Base-by-base conservation (phyloP, 2,797 vertebrate genomes). In the Trachurus trachurus region DNA sequence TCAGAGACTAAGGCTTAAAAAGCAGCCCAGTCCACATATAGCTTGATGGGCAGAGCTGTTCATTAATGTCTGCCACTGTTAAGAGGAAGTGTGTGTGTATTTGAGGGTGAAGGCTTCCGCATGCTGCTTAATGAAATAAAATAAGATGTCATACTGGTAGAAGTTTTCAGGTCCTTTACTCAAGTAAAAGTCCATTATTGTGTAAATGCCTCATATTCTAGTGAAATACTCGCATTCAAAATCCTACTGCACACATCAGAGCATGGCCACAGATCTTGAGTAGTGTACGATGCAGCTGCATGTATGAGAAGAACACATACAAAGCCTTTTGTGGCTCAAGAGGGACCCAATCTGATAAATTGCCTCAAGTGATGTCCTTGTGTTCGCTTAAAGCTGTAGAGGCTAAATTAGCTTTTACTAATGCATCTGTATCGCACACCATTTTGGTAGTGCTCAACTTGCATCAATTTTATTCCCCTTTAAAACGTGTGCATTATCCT, bases 1-100 rank as follows among this genome's bases (percentile, higher is more conserved):
- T 93, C 22, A 53, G 93, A 94, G 91, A 94, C 90, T 57, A 70
- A 78, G 84, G 84, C 87, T 92, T 92, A 89, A 87, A 87, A 88
- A 81, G 80, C 15, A 39, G 42, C 44, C 81, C 88, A 78, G 70
- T 76, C 87, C 72, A 80, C 65, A 65, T 77, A 78, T 61, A 82
- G 87, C 74, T 74, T 80, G 75, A 90, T 79, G 50, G 81, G 82
- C 78, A 59, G 54, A 83, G 50, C 22, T 66, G 57, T 62, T 85
- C 84, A 80, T 80, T 85, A 89, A 71, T 45, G 74, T 26, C 61
- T n/a, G 39, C 42, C 0, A 40, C n/a, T 66, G 34, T 70, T 66
- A 66, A 75, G 58, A 66, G 42, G 17, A 65, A 52, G 31, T 34
- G 2, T 22, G 45, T 2, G 1, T 53, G 61, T 52, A 39, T 54